Evolutionary conservation across 2,113 vertebrate species (phyloP), one percentile per base, ranked within the genome.

Genomic region (Rhea pennata): DNA sequence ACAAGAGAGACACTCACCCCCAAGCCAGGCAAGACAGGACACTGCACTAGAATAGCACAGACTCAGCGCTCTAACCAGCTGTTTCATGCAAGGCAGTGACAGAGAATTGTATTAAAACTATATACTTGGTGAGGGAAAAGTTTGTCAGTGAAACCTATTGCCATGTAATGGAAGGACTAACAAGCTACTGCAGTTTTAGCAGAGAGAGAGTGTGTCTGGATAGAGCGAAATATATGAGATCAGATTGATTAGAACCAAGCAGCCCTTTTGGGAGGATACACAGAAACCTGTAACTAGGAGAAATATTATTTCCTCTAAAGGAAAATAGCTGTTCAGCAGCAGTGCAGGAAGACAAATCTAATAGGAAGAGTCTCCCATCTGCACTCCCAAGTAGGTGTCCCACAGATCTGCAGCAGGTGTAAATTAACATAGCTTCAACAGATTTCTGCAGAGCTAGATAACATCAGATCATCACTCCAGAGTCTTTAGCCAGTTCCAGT

Each of bases 341-440:
- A 82, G 54, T 27, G 70, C 26, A 77, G 69, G 42, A 94, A 84
- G 78, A 89, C 44, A 88, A 80, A 76, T 85, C 26, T 59, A 80
- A 80, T 26, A 80, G 72, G 64, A 94, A 88, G 79, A 77, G 12
- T 72, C 31, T 16, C 67, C 85, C 78, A 95, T 93, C 69, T 90
- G 76, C 91, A 90, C 48, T 65, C 76, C 61, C 62, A 91, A 36
- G 36, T 36, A 36, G 42, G 51, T 83, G 69, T 92, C 69, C 65
- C 72, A 54, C 0, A 88, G 83, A 84, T 67, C 26, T 84, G 69
- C 92, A 93, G 56, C 75, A 84, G 87, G 64, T 75, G 29, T 71
- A 46, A 92, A 78, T 91, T 51, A 92, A 64, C 46, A 61, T 2
- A 26, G 36, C 48, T 86, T 65, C 54, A 95, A 58, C 12, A 80